Conservation (phyloP, 2,888 invertebrate genomes). For the Limenitis camilla region DNA sequence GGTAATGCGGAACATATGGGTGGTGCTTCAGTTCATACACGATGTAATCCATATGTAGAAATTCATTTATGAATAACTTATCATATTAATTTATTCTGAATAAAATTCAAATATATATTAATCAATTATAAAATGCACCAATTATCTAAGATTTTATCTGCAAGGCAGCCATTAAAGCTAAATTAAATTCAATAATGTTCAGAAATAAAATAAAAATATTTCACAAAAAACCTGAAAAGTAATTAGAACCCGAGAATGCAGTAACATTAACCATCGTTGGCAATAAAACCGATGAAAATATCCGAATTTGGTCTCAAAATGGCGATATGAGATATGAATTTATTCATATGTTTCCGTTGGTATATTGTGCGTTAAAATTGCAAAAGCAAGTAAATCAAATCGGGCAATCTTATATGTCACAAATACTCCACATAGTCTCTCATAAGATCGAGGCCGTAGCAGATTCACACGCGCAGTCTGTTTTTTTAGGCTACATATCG, state of each 20-base stretch:
- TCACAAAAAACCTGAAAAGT: conserved; percentile 4
- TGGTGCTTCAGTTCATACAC: conserved; percentile 19
- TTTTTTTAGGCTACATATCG: conserved; percentile 56
- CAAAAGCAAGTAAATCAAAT: conserved; percentile 39
- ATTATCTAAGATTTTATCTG: too few species aligned
- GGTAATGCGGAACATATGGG: conserved; percentile 36
- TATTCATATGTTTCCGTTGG: conserved; percentile 26
- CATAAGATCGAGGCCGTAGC: conserved; percentile 54
- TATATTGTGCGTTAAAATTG: conserved; percentile 14
- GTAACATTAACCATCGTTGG: conserved; percentile 11
- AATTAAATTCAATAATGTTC: conserved; percentile 6
- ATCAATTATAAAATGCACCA: too few species aligned
- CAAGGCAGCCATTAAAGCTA: conserved; percentile 11
- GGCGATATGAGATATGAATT: conserved; percentile 24
- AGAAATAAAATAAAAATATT: conserved; percentile 9
- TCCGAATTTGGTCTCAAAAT: conserved; percentile 21
- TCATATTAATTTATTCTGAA: too few species aligned
- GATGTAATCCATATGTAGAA: conserved; percentile 2
- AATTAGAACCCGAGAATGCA: background rate
- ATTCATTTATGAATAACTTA: background rate
- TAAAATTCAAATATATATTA: too few species aligned
- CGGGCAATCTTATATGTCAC: conserved; percentile 38
- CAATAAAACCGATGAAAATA: conserved; percentile 17
- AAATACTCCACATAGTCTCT: conserved; percentile 54
- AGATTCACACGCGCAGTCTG: conserved; percentile 73